phyloP scores from a whole-genome alignment of 1,140 invertebrate genomes.

The Drosophila burlai region DNA sequence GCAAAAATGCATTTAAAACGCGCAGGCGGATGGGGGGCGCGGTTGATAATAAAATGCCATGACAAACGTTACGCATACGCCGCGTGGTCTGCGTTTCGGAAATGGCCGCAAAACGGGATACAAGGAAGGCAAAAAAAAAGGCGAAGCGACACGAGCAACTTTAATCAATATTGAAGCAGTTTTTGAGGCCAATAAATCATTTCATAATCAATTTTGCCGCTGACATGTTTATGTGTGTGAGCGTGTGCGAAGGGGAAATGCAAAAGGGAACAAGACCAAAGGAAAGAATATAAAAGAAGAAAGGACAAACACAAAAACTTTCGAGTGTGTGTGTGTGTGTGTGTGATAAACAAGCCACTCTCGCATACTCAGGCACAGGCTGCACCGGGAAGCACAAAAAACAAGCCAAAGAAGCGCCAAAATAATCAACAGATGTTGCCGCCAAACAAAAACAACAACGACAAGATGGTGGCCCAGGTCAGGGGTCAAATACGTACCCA shows the following conservation, averaged over 20 bases:
- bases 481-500: conserved; percentile 28
- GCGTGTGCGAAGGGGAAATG: conserved; percentile 27
- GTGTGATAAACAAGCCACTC: conserved; percentile 46
- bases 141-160: conserved; percentile 50
- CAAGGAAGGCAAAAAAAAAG: background rate
- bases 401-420: conserved; percentile 60
- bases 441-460: conserved; percentile 55
- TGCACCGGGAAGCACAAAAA: conserved; percentile 54
- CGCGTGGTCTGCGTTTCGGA: conserved; percentile 37
- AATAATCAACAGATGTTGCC: conserved; percentile 83
- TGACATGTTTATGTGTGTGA: conserved; percentile 55
- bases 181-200: conserved; percentile 83
- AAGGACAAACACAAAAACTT: conserved; percentile 66
- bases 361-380: conserved; percentile 19
- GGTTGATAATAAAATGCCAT: conserved; percentile 58
- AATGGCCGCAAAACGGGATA: conserved; percentile 44
- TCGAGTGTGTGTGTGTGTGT: conserved; percentile 34
- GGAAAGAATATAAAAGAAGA: conserved; percentile 31
- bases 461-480: conserved; percentile 21
- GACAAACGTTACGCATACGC: conserved; percentile 62
- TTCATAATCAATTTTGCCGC: conserved; percentile 82
- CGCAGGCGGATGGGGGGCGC: background rate
- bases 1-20: conserved; percentile 70
- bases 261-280: conserved; percentile 34
- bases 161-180: conserved; percentile 83